These are phyloP conservation scores for Thalpophila matura DNA, from an alignment of 2,888 invertebrate genomes.

Conservation along the genomic window DNA sequence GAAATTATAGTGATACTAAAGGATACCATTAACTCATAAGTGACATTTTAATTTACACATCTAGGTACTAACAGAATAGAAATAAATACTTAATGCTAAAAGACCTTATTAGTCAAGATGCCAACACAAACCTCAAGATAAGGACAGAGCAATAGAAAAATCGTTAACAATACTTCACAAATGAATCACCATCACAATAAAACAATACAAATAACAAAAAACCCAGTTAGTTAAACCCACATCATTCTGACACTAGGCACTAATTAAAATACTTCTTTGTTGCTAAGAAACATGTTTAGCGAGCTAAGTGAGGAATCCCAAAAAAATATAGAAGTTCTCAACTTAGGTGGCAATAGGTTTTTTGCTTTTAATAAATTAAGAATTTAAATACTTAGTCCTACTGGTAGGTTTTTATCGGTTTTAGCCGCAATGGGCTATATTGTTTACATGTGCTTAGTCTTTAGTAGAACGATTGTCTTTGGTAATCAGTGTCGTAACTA, in stretches of 20 bases:
- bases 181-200: conserved; percentile 41
- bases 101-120: too few relatives aligned
- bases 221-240: conserved; percentile 57
- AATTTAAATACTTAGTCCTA: conserved; percentile 23
- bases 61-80: too few relatives aligned
- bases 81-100: too few relatives aligned
- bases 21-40: too few relatives aligned
- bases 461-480: too few relatives aligned
- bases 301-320: conserved; percentile 58
- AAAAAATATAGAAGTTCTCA: conserved; percentile 54
- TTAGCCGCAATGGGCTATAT: background rate
- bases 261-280: conserved; percentile 66
- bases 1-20: too few relatives aligned
- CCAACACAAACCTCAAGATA: too few relatives aligned
- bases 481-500: too few relatives aligned
- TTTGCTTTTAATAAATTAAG: conserved; percentile 47
- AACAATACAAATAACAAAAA: conserved; percentile 48
- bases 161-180: conserved; percentile 19
- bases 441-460: background rate
- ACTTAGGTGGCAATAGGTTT: conserved; percentile 61
- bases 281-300: conserved; percentile 41
- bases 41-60: too few relatives aligned
- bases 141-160: too few relatives aligned
- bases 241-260: conserved; percentile 63
- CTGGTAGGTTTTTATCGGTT: conserved; percentile 2